phyloP scores from a whole-genome alignment of 2,797 vertebrate genomes.

The Scolopax rusticola region DNA sequence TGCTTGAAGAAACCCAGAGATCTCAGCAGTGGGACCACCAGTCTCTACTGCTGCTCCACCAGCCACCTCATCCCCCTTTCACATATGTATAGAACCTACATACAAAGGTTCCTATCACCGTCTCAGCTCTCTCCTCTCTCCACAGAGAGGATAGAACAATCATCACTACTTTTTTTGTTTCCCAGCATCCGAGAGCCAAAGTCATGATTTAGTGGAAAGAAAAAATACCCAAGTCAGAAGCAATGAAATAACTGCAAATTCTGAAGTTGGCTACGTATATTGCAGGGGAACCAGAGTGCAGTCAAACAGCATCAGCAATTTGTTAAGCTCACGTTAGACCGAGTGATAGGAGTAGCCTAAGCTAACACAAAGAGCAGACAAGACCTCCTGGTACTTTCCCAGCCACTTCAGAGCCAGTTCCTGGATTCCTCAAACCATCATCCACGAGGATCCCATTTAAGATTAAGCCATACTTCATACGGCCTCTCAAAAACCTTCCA shows the following conservation, averaged over 20 bases:
- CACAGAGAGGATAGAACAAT: background rate
- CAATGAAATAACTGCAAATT: background rate
- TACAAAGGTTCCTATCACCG: background rate
- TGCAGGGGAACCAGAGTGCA: background rate
- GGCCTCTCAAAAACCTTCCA: background rate
- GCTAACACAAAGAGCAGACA: background rate
- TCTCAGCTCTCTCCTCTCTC: background rate
- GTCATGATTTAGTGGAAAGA: background rate
- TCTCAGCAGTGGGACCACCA: background rate
- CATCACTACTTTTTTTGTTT: background rate
- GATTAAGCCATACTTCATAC: background rate
- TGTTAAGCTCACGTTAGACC: background rate
- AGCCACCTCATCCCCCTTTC: background rate
- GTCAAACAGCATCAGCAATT: background rate
- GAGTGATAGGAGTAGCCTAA: background rate
- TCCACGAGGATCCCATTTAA: background rate
- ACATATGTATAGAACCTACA: background rate
- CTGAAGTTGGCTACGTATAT: background rate
- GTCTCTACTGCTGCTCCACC: background rate
- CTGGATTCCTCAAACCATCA: fast-evolving
- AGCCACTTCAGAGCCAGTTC: background rate
- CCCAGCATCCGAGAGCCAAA: background rate
- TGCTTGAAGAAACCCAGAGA: background rate
- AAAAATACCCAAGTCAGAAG: background rate
- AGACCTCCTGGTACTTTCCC: background rate